Base-by-base conservation (phyloP, 1,140 invertebrate genomes). In the Zaprionus taronus region DNA sequence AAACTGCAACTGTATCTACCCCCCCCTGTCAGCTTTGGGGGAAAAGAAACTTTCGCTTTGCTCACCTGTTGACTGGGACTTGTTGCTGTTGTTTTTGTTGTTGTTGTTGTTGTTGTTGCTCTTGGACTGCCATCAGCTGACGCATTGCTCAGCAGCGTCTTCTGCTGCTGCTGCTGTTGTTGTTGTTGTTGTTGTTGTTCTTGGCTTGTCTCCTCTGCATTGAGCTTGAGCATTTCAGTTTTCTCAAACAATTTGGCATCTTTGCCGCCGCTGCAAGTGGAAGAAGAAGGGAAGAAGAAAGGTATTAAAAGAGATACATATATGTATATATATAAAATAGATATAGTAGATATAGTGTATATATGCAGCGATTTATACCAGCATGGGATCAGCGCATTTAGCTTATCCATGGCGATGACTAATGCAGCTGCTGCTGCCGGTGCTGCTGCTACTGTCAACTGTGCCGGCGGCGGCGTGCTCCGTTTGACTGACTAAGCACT, bases 181-280 rank as follows among this genome's bases (percentile, higher is more conserved):
- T 65, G n/a, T n/a, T n/a, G 61, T 17, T 65, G 61, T 17, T 65
- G 47, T 24, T 58, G 60, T 58, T 74, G 58, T 53, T 61, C 55
- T 79, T 65, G 6, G 53, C 61, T 63, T 78, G 47, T 47, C 53
- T 63, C 53, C 28, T 68, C 77, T 9, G 9, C 31, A 38, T 73
- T 89, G 28, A 90, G 79, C 63, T 89, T 84, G 36, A 76, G 84
- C 78, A 89, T 20, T 70, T 89, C 84, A 24, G 57, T 53, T 61
- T 81, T 89, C 7, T 89, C 85, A 72, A 89, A 89, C 22, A 89
- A 72, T 65, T 84, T 83, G 55, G 85, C 84, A 81, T 89, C 84
- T 76, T 89, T 89, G 85, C 84, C 84, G 65, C 84, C 84, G 63
- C 84, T 89, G 68, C 62, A 34, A 34, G 31, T 34, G 9, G 31